Conservation (phyloP, 2,113 vertebrate genomes). For the Microcebus griseorufus region DNA sequence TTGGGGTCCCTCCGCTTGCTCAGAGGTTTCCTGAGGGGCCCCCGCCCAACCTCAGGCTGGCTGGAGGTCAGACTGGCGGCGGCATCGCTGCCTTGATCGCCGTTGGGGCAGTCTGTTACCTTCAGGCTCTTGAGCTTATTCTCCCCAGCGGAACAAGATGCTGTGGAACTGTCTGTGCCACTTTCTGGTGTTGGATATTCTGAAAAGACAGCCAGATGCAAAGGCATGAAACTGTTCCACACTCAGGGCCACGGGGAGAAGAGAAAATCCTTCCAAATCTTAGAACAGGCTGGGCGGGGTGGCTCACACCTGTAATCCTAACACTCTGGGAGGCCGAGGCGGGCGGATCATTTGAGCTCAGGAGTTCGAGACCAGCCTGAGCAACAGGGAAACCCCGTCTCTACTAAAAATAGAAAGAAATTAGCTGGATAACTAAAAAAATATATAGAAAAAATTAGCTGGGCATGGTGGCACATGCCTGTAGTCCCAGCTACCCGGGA, state of each 20-base stretch:
- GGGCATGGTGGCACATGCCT: no score
- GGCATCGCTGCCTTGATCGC: neutral
- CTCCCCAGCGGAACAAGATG: neutral
- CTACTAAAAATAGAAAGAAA: neutral
- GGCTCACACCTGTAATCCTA: neutral
- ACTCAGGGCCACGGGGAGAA: neutral
- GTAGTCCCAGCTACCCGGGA: no score
- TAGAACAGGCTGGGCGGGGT: neutral
- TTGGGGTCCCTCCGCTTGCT: constrained; percentile 38
- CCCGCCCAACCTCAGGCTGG: constrained; percentile 4
- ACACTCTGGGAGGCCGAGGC: neutral
- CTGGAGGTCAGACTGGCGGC: neutral
- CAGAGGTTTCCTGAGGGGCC: constrained; percentile 32
- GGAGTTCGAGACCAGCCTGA: neutral
- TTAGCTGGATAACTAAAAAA: neutral
- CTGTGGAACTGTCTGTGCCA: neutral
- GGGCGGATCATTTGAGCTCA: neutral
- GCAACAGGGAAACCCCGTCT: neutral
- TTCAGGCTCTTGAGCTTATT: constrained; percentile 8
- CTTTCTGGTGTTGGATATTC: neutral
- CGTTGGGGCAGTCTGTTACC: neutral
- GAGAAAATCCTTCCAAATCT: neutral
- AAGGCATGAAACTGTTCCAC: neutral
- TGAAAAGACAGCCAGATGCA: constrained; percentile 53
- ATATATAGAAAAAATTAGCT: no score